Conservation (phyloP, 2,888 invertebrate species). For the Rhodophaea formosa region DNA sequence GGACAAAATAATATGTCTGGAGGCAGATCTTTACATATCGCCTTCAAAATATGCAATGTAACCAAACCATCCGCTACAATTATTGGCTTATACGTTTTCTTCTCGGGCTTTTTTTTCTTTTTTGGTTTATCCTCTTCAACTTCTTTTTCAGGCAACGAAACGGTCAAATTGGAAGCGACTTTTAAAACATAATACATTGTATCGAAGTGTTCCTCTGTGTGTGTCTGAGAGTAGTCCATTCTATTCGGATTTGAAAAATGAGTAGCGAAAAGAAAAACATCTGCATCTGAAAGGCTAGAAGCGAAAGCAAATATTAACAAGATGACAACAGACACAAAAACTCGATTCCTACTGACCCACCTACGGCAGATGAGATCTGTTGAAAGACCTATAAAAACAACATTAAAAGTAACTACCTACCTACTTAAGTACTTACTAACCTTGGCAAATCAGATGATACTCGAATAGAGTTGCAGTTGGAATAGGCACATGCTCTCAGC, state of each 20-base stretch:
- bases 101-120: conserved; percentile 25
- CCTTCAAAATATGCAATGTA: conserved; percentile 53
- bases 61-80: conserved; percentile 64
- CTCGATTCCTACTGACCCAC: too few species aligned
- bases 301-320: background rate
- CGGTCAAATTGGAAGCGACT: conserved; percentile 53
- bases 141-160: conserved; percentile 22
- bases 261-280: conserved; percentile 62
- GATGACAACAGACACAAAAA: too few species aligned
- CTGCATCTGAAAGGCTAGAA: conserved; percentile 58
- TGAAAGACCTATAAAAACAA: too few species aligned
- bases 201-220: conserved; percentile 50
- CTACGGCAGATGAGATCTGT: too few species aligned
- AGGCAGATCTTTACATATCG: conserved; percentile 52
- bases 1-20: conserved; percentile 54
- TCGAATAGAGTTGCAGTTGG: conserved; percentile 49
- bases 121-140: conserved; percentile 21
- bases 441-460: conserved; percentile 60
- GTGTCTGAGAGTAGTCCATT: conserved; percentile 43
- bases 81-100: conserved; percentile 43
- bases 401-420: background rate
- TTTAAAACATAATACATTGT: conserved; percentile 58
- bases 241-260: conserved; percentile 59
- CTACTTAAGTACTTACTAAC: too few species aligned
- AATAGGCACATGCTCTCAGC: conserved; percentile 52